phyloP scores from a whole-genome alignment of 2,888 invertebrate species.

The Ornithoptera alexandrae region DNA sequence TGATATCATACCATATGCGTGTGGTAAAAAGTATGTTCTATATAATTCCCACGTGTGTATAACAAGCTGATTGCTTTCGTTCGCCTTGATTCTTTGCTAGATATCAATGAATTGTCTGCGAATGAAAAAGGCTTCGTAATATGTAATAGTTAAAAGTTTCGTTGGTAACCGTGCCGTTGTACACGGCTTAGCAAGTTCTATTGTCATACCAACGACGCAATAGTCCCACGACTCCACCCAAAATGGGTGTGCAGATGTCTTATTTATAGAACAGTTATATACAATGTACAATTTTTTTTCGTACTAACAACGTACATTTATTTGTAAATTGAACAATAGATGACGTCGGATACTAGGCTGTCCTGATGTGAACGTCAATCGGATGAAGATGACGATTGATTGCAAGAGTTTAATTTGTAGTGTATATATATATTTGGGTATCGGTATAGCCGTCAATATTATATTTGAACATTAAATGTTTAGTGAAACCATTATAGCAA shows the following conservation, averaged over 20 bases:
- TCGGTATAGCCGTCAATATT: no score
- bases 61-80: slow-evolving; percentile 30
- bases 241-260: slow-evolving; percentile 31
- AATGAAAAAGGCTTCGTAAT: slow-evolving; percentile 33
- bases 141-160: slow-evolving; percentile 40
- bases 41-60: slow-evolving; percentile 21
- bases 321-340: slow-evolving; percentile 14
- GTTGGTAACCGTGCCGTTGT: slow-evolving; percentile 49
- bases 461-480: background rate
- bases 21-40: slow-evolving; percentile 5
- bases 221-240: slow-evolving; percentile 43
- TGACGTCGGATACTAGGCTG: no score
- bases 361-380: no score
- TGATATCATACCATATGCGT: background rate
- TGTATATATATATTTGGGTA: background rate
- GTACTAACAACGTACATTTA: background rate
- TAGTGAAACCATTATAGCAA: no score
- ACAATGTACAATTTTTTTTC: slow-evolving; percentile 8
- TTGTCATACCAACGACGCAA: slow-evolving; percentile 45
- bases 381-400: background rate
- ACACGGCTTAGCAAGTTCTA: slow-evolving; percentile 42
- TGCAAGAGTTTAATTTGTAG: slow-evolving; percentile 2
- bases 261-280: slow-evolving; percentile 25
- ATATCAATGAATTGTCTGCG: slow-evolving; percentile 31
- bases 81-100: slow-evolving; percentile 30